Base-by-base conservation (phyloP, 2,797 vertebrate genomes). In the Glyptemys insculpta region DNA sequence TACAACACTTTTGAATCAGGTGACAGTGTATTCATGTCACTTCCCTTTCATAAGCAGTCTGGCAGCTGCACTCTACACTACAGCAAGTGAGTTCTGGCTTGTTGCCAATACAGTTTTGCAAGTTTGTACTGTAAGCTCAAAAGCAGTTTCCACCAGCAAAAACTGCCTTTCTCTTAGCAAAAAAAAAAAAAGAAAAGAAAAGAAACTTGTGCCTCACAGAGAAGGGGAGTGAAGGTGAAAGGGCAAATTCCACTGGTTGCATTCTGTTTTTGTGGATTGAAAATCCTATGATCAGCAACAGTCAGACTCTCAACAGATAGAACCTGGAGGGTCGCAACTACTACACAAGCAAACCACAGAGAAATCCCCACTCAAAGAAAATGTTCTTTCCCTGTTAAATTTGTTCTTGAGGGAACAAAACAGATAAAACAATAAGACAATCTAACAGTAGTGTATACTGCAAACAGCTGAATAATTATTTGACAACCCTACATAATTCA, bases 241-340 rank as follows among this genome's bases (percentile, higher is more conserved):
- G 93, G 93, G 95, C 92, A 96, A 90, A 94, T 90, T 97, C 89
- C 89, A 95, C 83, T 91, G 96, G 91, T 74, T 94, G 91, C 85
- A 96, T 95, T 74, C 85, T 1, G 1, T 93, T 94, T 87, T 83
- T 91, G 90, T 74, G 72, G 29, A 25, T 29, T 90, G 79, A 86
- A 74, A 96, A 93, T 92, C 57, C 86, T 91, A 53, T 83, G 37
- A 94, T 86, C 0, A 86, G 44, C 74, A 92, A 86, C 49, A 76
- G 91, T 68, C 49, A 85, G 81, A 83, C 0, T 0, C 6, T 85
- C 52, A 54, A 82, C 1, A 15, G 9, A 49, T 50, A 90, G 78
- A 90, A 27, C 79, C 44, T 1, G 81, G 83, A 54, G 23, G 21
- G 59, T 41, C 50, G 25, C 57, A n/a, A 5, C 19, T 65, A 74